Evolutionary conservation across 2,888 invertebrate species (phyloP), one percentile per base, ranked within the genome.

Genomic region (Harpalus rufipes): DNA sequence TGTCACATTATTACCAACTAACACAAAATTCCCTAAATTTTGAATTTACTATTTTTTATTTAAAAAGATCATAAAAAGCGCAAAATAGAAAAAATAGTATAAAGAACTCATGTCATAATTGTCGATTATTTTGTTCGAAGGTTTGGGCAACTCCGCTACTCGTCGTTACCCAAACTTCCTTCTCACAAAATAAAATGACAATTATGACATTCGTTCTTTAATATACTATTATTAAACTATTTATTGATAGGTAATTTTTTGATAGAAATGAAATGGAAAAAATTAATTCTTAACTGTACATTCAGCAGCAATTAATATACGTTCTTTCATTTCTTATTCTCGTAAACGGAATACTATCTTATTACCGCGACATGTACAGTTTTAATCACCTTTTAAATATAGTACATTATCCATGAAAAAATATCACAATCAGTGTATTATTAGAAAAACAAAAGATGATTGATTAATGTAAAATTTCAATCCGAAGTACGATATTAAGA

Each of bases 381-480:
- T 51, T 51, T 51, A 51, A 51, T 51, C 44, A 12, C 12, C 10
- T 51, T 51, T 51, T 51, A 51, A 51, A 51, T 10, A 51, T 51
- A 51, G 44, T 51, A 2, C 10, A 51, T 51, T 51, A 12, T 51
- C 12, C 44, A 51, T 51, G 44, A 51, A 51, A 44, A 51, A 51
- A 51, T 32, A 51, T 4, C 44, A 51, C 44, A 51, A 51, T 51
- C 44, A 51, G 12, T 51, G 44, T 12, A 51, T 51, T 51, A 12
- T 51, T 51, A 12, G 10, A 51, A 51, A 51, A 51, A 51, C 44
- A 51, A 51, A 51, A 51, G 44, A 51, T 51, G 44, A 51, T 51
- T 51, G 44, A 51, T 51, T 51, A 51, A 51, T 51, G 44, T 12
- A 12, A 51, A 51, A 51, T 51, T 51, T 51, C 44, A 51, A 51